Percentiles rank a stretch among this genome's conserved stretches.
Evolutionary conservation across 2,797 vertebrate genomes (phyloP).

Genomic region (Sebastes cheni): DNA sequence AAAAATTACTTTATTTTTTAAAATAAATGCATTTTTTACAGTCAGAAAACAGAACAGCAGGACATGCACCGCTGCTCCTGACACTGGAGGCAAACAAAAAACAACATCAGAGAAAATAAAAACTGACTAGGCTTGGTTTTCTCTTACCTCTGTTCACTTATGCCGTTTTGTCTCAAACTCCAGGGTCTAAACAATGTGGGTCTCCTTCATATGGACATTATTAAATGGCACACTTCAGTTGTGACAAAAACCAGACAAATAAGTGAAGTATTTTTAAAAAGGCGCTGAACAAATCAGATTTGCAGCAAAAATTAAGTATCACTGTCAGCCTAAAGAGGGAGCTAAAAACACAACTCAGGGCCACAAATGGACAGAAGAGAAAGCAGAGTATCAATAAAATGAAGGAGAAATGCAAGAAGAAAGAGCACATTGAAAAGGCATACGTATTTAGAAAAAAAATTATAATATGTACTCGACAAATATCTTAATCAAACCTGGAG

Average conservation of each 20-base stretch:
- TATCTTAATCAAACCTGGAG: conserved; percentile 75
- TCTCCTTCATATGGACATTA: conserved; percentile 66
- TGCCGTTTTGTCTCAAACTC: conserved; percentile 77
- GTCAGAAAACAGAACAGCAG: conserved; percentile 78
- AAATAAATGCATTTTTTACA: conserved; percentile 89
- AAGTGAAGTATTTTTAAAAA: conserved; percentile 49
- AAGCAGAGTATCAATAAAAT: conserved; percentile 42
- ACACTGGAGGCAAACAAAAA: conserved; percentile 76
- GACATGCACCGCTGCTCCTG: conserved; percentile 80
- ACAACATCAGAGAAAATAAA: conserved; percentile 47
- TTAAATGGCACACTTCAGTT: conserved; percentile 53
- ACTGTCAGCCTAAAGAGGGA: conserved; percentile 23
- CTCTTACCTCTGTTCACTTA: conserved; percentile 63
- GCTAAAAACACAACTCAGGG: conserved; percentile 47
- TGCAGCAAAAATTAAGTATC: conserved; percentile 20
- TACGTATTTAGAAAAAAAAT: conserved; percentile 45
- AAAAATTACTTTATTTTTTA: conserved; percentile 87
- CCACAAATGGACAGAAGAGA: conserved; percentile 31
- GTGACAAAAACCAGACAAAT: conserved; percentile 55
- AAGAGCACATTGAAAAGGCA: conserved; percentile 47
- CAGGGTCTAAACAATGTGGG: conserved; percentile 52
- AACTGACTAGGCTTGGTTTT: conserved; percentile 57
- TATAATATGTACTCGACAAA: conserved; percentile 61
- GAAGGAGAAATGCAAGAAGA: conserved; percentile 46
- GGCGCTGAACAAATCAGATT: conserved; percentile 31